Conservation (phyloP, 2,113 vertebrate species). For the Clinocottus analis region DNA sequence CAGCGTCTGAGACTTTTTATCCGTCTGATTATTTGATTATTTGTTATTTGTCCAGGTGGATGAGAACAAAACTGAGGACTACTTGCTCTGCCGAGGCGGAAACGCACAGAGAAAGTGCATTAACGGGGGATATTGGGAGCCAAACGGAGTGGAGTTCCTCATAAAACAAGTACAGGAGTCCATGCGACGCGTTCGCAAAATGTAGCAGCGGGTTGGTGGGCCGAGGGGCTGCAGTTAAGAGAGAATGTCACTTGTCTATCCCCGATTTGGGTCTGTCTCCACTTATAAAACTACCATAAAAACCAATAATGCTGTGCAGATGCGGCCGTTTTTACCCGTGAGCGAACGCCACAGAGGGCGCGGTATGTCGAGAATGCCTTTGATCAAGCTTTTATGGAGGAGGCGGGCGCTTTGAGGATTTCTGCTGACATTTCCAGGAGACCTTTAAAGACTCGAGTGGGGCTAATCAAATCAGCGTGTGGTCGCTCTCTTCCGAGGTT, state of each 20-base stretch:
- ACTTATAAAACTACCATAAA: constrained; percentile 69
- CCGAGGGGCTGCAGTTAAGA: constrained; percentile 35
- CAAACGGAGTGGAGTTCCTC: constrained; percentile 39
- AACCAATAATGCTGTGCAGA: constrained; percentile 76
- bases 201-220: constrained; percentile 56
- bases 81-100: background rate
- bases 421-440: constrained; percentile 80
- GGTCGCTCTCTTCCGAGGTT: constrained; percentile 20
- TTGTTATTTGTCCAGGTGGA: background rate
- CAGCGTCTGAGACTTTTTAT: background rate
- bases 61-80: background rate
- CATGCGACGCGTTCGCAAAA: constrained; percentile 42
- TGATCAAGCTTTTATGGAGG: constrained; percentile 77
- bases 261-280: constrained; percentile 55
- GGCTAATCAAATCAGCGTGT: constrained; percentile 71
- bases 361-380: constrained; percentile 79
- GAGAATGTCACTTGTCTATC: constrained; percentile 59
- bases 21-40: background rate
- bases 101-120: constrained; percentile 4
- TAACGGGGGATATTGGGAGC: background rate
- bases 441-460: constrained; percentile 62
- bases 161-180: constrained; percentile 13
- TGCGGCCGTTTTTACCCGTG: constrained; percentile 62
- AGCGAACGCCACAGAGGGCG: constrained; percentile 63
- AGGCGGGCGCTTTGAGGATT: constrained; percentile 66